Evolutionary conservation across 2,113 vertebrate species (phyloP), one percentile per base, ranked within the genome.

Genomic region (Scortum barcoo): DNA sequence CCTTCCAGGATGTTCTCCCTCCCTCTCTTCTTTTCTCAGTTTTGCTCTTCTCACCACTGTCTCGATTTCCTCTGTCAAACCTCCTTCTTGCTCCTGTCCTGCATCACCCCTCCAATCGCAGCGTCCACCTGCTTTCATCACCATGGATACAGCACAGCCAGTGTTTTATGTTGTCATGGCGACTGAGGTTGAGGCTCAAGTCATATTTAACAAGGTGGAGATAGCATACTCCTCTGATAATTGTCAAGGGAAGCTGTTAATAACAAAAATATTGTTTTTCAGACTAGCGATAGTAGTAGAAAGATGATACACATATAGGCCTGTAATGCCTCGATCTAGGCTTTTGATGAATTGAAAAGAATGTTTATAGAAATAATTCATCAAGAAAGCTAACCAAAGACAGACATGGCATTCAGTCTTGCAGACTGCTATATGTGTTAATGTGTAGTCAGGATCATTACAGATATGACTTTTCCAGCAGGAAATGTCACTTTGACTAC

Each of bases 151-250:
- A 51, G 83, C 71, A 58, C 46, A 84, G 77, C 68, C 63, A 80
- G 77, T 84, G 85, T 88, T 89, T 71, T 54, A 38, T 62, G 86
- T 89, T 72, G 88, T 69, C 86, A 87, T 90, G 86, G 85, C 1
- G 75, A 92, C 80, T 53, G 30, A 42, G 85, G 80, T 89, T 63
- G 60, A 90, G 78, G 68, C 77, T 86, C 70, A 51, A 77, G 80
- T 73, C 80, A 79, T 63, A 72, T 84, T 86, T 78, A 81, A 72
- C 67, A 71, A 82, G 68, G 77, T 74, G 63, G 67, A 84, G 58
- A 83, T 54, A 73, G 58, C 42, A 68, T 38, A 65, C 33, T 77
- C 38, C 38, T 82, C 65, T 67, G 62, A 79, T 87, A 85, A 90
- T 71, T 86, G 83, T 50, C 60, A 61, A 62, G 13, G 44, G 50